Conservation (phyloP, 37 sponge, comb jelly and placozoan genomes). For the Haliclona indistincta region DNA sequence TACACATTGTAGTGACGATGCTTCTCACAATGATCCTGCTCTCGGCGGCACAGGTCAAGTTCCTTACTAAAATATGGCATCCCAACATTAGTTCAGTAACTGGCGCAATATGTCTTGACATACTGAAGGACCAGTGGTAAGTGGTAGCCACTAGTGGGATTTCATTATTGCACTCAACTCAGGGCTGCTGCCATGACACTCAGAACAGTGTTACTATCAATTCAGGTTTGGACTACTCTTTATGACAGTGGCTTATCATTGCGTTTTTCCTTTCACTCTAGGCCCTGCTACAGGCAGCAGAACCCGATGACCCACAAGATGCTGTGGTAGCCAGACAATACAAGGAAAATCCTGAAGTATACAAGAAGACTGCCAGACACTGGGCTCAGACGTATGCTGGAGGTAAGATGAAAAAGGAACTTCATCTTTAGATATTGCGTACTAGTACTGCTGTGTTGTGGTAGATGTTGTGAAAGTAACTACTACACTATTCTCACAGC, state of each 20-base stretch:
- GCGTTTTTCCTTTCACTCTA: neutral
- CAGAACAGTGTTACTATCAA: slow-evolving; percentile 87
- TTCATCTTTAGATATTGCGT: neutral
- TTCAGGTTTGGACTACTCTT: slow-evolving; percentile 45
- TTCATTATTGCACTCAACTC: neutral
- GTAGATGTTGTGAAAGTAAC: no score
- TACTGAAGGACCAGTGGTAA: slow-evolving; percentile 96
- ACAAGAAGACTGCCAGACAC: slow-evolving; percentile 86
- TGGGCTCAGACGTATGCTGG: slow-evolving; percentile 96
- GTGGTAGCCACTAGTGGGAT: slow-evolving; percentile 1
- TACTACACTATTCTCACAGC: neutral
- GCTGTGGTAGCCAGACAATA: slow-evolving; percentile 97
- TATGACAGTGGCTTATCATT: neutral
- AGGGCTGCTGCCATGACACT: slow-evolving; percentile 99
- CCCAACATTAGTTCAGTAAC: slow-evolving; percentile 99
- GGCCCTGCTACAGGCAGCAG: slow-evolving; percentile 81
- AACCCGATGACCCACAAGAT: slow-evolving; percentile 99
- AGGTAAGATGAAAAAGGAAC: slow-evolving; percentile 38
- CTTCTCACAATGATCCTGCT: neutral
- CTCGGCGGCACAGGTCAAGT: slow-evolving; percentile 74
- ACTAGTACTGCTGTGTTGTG: neutral
- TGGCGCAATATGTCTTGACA: slow-evolving; percentile 97
- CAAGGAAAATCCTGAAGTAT: slow-evolving; percentile 74
- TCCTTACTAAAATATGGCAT: slow-evolving; percentile 97
- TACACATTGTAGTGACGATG: slow-evolving; percentile 11